A percentile compares a stretch with the other conserved stretches of the same genome.
phyloP scores from a whole-genome alignment of 2,797 vertebrate genomes.

The Melopsittacus undulatus region DNA sequence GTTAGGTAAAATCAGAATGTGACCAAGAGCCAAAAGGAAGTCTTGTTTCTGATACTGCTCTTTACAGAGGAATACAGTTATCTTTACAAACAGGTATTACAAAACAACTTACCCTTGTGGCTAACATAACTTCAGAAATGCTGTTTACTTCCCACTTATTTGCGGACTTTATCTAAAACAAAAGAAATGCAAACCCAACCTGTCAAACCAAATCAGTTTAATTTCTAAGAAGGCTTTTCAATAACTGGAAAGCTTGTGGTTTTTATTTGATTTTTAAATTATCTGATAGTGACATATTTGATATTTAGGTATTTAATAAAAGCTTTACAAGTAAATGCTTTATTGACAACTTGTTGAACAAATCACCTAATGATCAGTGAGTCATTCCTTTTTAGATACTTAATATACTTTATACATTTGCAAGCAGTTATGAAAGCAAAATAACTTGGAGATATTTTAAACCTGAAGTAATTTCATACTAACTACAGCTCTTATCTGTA shows the following conservation, averaged over 20 bases:
- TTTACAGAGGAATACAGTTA: background rate
- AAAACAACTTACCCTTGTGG: background rate
- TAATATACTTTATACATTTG: background rate
- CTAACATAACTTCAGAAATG: background rate
- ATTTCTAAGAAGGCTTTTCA: background rate
- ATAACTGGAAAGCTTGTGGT: background rate
- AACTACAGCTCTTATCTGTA: background rate
- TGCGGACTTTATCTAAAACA: background rate
- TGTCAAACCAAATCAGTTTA: background rate
- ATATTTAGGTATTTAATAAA: background rate
- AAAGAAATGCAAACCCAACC: background rate
- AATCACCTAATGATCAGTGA: background rate
- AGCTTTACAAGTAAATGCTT: background rate
- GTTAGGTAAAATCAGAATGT: background rate
- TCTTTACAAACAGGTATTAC: background rate
- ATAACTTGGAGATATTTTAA: background rate
- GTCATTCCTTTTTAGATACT: background rate
- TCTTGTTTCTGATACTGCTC: background rate
- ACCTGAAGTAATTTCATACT: background rate
- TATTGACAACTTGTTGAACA: background rate
- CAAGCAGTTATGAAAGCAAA: background rate
- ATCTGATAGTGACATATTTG: background rate
- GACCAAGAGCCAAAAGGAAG: background rate
- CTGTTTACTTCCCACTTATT: background rate
- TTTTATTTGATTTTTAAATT: background rate